A percentile compares a stretch with the other conserved stretches of the same genome.
phyloP scores from a whole-genome alignment of 2,113 vertebrate genomes.

The Gavia stellata region DNA sequence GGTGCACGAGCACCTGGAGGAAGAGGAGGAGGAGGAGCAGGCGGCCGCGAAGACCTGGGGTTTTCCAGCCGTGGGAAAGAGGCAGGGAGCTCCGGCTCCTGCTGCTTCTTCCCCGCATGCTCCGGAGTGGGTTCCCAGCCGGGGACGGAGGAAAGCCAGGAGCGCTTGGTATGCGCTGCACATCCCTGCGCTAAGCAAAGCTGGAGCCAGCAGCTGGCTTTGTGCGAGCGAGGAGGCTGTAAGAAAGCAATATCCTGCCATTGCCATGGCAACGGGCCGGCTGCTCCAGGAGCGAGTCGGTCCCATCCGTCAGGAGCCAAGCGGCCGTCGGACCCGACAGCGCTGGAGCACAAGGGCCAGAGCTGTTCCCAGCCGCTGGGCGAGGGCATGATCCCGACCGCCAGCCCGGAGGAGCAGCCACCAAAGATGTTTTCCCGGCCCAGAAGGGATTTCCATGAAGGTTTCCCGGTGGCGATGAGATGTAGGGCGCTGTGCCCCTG shows the following conservation, averaged over 20 bases:
- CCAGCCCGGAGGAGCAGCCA: neutral
- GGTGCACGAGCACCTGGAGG: neutral
- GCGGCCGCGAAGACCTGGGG: neutral
- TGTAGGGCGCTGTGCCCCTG: neutral
- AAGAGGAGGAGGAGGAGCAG: neutral
- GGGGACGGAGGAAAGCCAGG: constrained; percentile 23
- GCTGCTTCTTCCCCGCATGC: neutral
- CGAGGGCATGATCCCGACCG: neutral
- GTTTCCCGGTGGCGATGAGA: neutral
- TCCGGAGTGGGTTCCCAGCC: neutral
- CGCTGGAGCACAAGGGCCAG: neutral
- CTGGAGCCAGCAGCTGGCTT: constrained; percentile 66
- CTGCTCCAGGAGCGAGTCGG: constrained; percentile 34
- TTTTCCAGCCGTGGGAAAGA: constrained; percentile 35
- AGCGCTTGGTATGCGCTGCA: constrained; percentile 68
- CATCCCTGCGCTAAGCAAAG: constrained; percentile 58
- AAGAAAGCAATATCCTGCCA: constrained; percentile 74
- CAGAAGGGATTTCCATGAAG: neutral
- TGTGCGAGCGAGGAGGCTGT: constrained; percentile 60
- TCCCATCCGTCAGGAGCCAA: neutral
- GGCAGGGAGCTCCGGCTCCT: neutral
- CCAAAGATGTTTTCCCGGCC: rapidly evolving
- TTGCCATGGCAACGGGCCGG: constrained; percentile 59
- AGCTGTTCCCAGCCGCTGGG: neutral
- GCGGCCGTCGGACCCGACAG: neutral